Evolutionary conservation across 1,140 invertebrate species (phyloP).

Genomic region (Trachymyrmex septentrionalis): DNA sequence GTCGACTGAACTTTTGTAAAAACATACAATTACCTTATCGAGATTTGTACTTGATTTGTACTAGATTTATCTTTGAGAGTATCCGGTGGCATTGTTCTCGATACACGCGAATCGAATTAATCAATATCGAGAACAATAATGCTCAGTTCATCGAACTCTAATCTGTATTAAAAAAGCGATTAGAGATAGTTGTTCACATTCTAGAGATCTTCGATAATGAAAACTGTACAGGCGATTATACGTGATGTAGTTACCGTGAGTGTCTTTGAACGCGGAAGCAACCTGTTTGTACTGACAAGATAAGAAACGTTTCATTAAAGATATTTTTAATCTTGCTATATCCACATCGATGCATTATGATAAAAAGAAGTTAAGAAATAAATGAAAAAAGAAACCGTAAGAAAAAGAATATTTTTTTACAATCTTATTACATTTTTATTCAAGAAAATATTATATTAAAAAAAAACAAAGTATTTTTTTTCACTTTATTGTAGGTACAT

Average conservation of each 20-base stretch:
- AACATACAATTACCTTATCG: background rate
- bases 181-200: slow-evolving; percentile 23
- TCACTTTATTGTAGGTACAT: background rate
- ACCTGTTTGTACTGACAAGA: background rate
- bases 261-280: slow-evolving; percentile 64
- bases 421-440: background rate
- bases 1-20: background rate
- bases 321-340: background rate
- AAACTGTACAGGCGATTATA: slow-evolving; percentile 57
- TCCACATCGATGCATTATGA: background rate
- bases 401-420: background rate
- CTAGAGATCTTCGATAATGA: slow-evolving; percentile 51
- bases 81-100: slow-evolving; percentile 43
- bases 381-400: background rate
- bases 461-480: background rate
- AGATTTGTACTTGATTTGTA: background rate
- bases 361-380: background rate
- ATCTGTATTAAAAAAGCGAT: background rate
- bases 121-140: slow-evolving; percentile 64
- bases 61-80: slow-evolving; percentile 43
- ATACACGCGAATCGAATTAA: slow-evolving; percentile 35
- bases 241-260: slow-evolving; percentile 52
- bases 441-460: background rate
- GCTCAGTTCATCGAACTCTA: slow-evolving; percentile 40
- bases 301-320: slow-evolving; percentile 4